Evolutionary conservation across 2,113 vertebrate genomes (phyloP), one percentile per base, ranked within the genome.

Genomic region (Syngnathoides biaculeatus): DNA sequence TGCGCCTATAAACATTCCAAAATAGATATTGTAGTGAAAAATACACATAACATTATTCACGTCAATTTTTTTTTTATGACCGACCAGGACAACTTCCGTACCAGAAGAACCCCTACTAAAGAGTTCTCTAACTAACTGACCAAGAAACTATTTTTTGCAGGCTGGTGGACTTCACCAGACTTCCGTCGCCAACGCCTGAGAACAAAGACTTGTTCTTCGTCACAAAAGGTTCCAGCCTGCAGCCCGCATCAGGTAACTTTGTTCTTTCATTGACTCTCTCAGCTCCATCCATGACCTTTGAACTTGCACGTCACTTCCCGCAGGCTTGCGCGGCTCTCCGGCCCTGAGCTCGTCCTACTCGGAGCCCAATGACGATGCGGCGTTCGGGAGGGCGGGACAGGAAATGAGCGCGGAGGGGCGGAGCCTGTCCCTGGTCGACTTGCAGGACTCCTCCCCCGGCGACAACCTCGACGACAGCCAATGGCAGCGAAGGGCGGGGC

Each of bases 171-270:
- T 98, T 98, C 92, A 99, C 97, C 83, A 92, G 97, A 86, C 94
- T 99, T 89, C 97, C 97, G 19, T 99, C 97, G 87, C 97, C 97
- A 66, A 99, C 97, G 87, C 95, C 96, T 57, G 97, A 98, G 92
- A 99, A 99, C 94, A 98, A 98, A 92, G 97, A 99, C 85, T 92
- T 98, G 89, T 99, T 98, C 91, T 99, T 99, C 77, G 96, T 98
- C 90, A 99, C 97, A 61, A 95, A 95, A 92, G 95, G 94, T 82
- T 94, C 95, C 57, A 94, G 94, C 82, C 92, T 96, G 68, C 95
- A 96, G 91, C 94, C 95, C 0, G 73, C 87, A 1, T 85, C 87
- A 84, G 89, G 89, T 90, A 60, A 88, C 70, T 42, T 11, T 61
- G 0, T 1, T 4, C 15, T 26, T 64, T 30, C 12, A 13, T 39